These are phyloP conservation scores for Astreopora myriophthalma DNA, from an alignment of 64 coral and sea anemone genomes.

Conservation along the genomic window DNA sequence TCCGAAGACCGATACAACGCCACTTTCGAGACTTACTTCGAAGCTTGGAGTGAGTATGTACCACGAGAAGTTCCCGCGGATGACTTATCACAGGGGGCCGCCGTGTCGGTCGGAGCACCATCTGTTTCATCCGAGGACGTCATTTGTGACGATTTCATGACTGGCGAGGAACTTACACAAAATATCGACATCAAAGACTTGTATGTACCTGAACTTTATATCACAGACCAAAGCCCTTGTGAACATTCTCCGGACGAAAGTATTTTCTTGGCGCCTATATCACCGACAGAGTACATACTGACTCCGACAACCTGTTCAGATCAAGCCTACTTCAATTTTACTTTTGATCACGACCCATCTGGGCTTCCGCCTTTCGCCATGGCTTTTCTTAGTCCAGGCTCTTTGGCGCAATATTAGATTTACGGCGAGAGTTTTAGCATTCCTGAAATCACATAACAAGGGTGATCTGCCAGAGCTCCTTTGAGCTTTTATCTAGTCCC, in stretches of 20 bases:
- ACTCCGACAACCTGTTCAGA: constrained; percentile 37
- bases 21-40: constrained; percentile 45
- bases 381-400: constrained; percentile 58
- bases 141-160: constrained; percentile 87
- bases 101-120: constrained; percentile 56
- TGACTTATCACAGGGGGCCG: constrained; percentile 39
- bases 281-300: constrained; percentile 59
- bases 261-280: constrained; percentile 48
- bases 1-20: constrained; percentile 41
- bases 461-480: neutral
- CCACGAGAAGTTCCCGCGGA: constrained; percentile 30
- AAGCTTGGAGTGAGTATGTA: constrained; percentile 72
- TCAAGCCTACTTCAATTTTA: constrained; percentile 65
- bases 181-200: constrained; percentile 95
- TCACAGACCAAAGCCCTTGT: constrained; percentile 66
- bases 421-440: neutral
- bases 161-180: constrained; percentile 90
- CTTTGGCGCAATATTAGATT: neutral
- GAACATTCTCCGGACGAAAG: constrained; percentile 68
- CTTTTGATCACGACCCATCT: constrained; percentile 54
- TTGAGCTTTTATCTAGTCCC: no score
- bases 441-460: neutral
- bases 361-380: constrained; percentile 65
- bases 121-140: constrained; percentile 80
- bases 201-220: constrained; percentile 89